Evolutionary conservation across 1,140 invertebrate genomes (phyloP).

Genomic region (Aphaenogaster rudis): DNA sequence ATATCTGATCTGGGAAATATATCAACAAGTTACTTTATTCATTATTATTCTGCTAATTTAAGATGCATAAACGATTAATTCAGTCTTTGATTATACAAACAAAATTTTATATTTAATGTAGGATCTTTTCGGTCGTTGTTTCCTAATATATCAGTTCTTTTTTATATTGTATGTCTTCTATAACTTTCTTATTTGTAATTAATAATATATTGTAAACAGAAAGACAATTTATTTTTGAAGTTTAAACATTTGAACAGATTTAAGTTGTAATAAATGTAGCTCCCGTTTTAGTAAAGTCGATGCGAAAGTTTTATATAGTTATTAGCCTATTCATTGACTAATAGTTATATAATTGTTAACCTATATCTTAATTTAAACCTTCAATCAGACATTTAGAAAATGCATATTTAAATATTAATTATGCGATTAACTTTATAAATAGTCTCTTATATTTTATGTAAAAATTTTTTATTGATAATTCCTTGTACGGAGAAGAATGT

Average conservation of each 20-base stretch:
- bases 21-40: not conserved
- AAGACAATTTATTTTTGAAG: not conserved
- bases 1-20: not conserved
- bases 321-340: too few relatives aligned
- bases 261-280: not conserved
- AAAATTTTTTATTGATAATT: not conserved
- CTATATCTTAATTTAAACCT: not conserved
- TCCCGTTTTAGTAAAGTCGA: not conserved
- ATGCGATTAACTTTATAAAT: not conserved
- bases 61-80: not conserved
- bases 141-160: not conserved
- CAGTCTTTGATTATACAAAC: not conserved
- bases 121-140: not conserved
- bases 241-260: not conserved
- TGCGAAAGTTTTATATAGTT: not conserved
- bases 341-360: not conserved
- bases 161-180: not conserved
- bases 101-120: not conserved
- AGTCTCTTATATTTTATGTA: too few relatives aligned
- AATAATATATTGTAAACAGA: not conserved
- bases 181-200: not conserved
- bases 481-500: not conserved
- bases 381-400: conserved; percentile 2
- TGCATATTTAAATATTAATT: not conserved
- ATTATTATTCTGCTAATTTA: conserved; percentile 5